Evolutionary conservation across 2,797 vertebrate species (phyloP).

Genomic region (Picus viridis): DNA sequence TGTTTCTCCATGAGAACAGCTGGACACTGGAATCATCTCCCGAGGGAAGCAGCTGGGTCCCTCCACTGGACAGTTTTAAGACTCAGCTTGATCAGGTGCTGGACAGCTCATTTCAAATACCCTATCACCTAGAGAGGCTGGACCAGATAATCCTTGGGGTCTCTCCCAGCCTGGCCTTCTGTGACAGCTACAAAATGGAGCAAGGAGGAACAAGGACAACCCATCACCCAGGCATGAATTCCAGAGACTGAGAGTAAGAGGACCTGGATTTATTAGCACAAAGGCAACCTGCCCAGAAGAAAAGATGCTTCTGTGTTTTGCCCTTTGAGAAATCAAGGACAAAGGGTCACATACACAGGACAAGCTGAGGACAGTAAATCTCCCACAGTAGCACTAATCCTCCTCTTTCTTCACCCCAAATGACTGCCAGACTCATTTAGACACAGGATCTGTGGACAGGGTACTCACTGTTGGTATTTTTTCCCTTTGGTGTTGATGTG

Average conservation of each 20-base stretch:
- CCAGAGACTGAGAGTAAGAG: not conserved
- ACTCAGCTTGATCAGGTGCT: no score
- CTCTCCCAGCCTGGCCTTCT: no score
- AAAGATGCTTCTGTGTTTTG: not conserved
- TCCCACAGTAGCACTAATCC: not conserved
- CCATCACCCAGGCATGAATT: not conserved
- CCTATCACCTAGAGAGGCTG: no score
- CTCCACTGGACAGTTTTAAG: no score
- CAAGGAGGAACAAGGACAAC: not conserved
- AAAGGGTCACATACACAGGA: not conserved
- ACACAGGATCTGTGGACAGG: not conserved
- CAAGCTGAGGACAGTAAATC: not conserved
- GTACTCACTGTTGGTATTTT: not conserved
- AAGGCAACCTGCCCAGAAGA: not conserved
- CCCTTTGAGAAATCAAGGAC: not conserved
- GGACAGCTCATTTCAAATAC: no score
- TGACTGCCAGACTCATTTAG: not conserved
- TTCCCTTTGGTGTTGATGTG: not conserved
- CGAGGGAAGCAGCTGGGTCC: no score
- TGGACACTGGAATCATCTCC: no score
- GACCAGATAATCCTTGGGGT: no score
- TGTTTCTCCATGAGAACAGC: no score
- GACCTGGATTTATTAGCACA: not conserved
- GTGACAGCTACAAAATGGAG: not conserved
- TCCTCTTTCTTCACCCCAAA: not conserved